Conservation (phyloP, 1,140 invertebrate species). For the Archivesica marissinica region DNA sequence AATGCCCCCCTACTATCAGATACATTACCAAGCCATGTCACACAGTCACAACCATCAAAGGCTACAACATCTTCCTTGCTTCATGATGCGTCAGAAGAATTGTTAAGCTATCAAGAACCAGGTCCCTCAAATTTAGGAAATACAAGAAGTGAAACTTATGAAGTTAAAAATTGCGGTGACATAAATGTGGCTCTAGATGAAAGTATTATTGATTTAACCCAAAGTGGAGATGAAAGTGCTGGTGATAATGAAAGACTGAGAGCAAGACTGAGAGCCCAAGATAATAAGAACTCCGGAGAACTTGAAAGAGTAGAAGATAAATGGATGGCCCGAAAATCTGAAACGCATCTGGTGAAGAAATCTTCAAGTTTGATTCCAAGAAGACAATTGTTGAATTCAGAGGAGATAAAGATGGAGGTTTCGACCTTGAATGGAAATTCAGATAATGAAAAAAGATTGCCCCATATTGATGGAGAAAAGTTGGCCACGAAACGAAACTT, state of each 20-base stretch:
- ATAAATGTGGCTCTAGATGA: not conserved
- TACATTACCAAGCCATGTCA: not conserved
- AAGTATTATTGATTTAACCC: conserved; percentile 22
- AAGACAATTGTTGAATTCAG: not conserved
- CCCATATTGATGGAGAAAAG: no score
- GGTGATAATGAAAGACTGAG: not conserved
- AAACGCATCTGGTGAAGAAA: conserved; percentile 1
- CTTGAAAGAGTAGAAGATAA: not conserved
- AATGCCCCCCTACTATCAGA: no score
- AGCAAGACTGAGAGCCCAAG: not conserved
- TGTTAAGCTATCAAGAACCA: not conserved
- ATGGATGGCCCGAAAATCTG: not conserved
- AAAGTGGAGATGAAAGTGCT: not conserved
- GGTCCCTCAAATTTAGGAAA: not conserved
- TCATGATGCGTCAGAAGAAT: not conserved
- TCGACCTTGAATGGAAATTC: not conserved
- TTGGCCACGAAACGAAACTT: not conserved
- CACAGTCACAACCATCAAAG: not conserved
- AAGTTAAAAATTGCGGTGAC: not conserved
- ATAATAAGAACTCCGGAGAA: not conserved
- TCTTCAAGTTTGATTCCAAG: conserved; percentile 23
- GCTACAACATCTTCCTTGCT: not conserved
- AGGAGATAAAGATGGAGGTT: not conserved
- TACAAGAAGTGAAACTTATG: not conserved
- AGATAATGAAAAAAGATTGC: not conserved